phyloP scores from a whole-genome alignment of 2,888 invertebrate species.

The Scelioninae gen. 1 region DNA sequence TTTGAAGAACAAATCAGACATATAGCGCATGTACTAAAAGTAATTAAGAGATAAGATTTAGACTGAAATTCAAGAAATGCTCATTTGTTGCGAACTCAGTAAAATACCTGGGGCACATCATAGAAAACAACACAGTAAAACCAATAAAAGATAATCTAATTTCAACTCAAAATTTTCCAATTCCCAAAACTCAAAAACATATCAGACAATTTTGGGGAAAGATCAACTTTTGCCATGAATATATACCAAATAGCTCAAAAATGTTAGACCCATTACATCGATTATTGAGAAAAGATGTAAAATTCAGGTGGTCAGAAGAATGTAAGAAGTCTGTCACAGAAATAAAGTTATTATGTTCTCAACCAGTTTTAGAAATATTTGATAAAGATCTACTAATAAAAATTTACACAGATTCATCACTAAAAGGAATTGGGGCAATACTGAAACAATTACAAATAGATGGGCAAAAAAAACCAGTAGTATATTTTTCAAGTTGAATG shows the following conservation, averaged over 20 bases:
- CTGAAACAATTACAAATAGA: too few species aligned
- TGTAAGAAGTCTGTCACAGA: too few species aligned
- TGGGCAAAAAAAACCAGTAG: too few species aligned
- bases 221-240: conserved; percentile 64
- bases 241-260: conserved; percentile 36
- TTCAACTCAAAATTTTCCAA: conserved; percentile 46
- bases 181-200: conserved; percentile 25
- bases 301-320: too few species aligned
- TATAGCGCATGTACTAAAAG: conserved; percentile 39
- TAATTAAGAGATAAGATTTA: conserved; percentile 69
- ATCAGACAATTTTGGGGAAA: conserved; percentile 35
- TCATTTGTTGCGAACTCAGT: conserved; percentile 18
- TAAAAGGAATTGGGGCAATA: too few species aligned
- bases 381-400: too few species aligned
- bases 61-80: conserved; percentile 56
- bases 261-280: too few species aligned
- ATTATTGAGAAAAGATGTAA: too few species aligned
- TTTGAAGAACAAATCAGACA: conserved; percentile 56
- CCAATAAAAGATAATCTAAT: conserved; percentile 69
- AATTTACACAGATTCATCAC: too few species aligned
- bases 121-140: conserved; percentile 22
- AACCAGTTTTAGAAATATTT: too few species aligned
- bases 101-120: conserved; percentile 30
- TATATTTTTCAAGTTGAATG: too few species aligned
- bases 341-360: too few species aligned